Conservation (phyloP, 2,888 invertebrate genomes). For the Cremastinae sp. region DNA sequence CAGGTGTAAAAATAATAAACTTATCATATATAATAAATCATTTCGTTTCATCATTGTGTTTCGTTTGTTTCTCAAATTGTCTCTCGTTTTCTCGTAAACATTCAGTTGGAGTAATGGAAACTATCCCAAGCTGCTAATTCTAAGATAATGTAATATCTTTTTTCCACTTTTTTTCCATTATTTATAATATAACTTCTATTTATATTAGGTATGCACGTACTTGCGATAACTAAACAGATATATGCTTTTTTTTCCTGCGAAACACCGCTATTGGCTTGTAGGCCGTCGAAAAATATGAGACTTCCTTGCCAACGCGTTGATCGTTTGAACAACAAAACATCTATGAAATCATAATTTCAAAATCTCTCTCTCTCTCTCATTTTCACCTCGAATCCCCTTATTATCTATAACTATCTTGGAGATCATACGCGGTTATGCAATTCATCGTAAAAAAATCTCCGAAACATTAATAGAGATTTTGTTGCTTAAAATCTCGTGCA, state of each 20-base stretch:
- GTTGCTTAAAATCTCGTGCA: slow-evolving; percentile 60
- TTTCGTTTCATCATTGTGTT: slow-evolving; percentile 65
- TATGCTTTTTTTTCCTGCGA: slow-evolving; percentile 68
- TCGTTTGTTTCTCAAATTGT: slow-evolving; percentile 40
- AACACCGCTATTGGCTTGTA: slow-evolving; percentile 58
- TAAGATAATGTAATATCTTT: slow-evolving; percentile 78
- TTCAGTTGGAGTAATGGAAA: slow-evolving; percentile 70
- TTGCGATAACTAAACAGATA: slow-evolving; percentile 79
- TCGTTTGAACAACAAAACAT: slow-evolving; percentile 57
- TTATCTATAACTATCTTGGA: slow-evolving; percentile 45
- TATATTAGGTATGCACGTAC: slow-evolving; percentile 79
- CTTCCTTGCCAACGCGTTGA: slow-evolving; percentile 46
- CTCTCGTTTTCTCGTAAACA: slow-evolving; percentile 53
- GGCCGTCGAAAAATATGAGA: slow-evolving; percentile 77
- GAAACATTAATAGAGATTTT: slow-evolving; percentile 37
- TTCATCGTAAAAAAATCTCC: slow-evolving; percentile 43
- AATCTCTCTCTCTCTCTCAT: slow-evolving; percentile 24
- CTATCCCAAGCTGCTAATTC: slow-evolving; percentile 79
- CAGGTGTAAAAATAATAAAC: slow-evolving; percentile 79
- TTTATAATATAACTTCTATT: slow-evolving; percentile 76
- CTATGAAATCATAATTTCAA: slow-evolving; percentile 12
- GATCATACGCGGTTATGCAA: slow-evolving; percentile 33
- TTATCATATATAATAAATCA: slow-evolving; percentile 72
- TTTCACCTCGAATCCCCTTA: slow-evolving; percentile 47
- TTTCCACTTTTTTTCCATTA: slow-evolving; percentile 40